phyloP scores from a whole-genome alignment of 53 echinoderm and acorn worm genomes.

The Antedon mediterranea region DNA sequence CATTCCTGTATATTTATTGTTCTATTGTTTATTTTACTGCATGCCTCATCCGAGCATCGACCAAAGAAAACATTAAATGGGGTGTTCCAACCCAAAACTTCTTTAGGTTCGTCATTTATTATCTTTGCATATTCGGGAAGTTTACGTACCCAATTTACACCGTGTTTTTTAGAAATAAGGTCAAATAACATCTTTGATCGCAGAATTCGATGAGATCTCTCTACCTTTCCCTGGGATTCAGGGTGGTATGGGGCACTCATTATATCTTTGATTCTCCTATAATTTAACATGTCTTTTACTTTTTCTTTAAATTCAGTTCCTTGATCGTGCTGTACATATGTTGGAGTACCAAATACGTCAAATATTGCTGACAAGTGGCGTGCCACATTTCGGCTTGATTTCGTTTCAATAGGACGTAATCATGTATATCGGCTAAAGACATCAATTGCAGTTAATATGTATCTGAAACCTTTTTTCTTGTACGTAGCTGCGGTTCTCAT shows the following conservation, averaged over 20 bases:
- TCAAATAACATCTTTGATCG: conserved; percentile 1
- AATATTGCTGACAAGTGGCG: background rate
- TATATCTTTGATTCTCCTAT: conserved; percentile 3
- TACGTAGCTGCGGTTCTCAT: conserved; percentile 5
- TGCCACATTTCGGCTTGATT: conserved; percentile 11
- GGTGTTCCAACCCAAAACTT: conserved; percentile 7
- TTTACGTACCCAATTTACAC: conserved; percentile 3
- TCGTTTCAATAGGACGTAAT: conserved; percentile 1
- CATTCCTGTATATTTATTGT: conserved; percentile 2
- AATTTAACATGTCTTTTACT: conserved; percentile 4
- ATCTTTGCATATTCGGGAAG: conserved; percentile 4
- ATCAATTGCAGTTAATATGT: conserved; percentile 10
- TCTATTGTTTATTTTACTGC: background rate
- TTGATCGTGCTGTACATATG: background rate
- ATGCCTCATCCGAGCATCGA: conserved; percentile 3
- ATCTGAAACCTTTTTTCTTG: conserved; percentile 3
- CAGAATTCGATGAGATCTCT: conserved; percentile 8
- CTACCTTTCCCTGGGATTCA: conserved; percentile 4
- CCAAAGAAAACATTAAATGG: conserved; percentile 12
- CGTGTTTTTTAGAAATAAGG: conserved; percentile 2
- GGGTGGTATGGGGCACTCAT: conserved; percentile 14
- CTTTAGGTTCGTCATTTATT: conserved; percentile 12
- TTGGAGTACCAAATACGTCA: background rate
- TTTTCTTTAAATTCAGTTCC: conserved; percentile 4
- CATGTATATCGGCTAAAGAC: conserved; percentile 9